These are phyloP conservation scores for Eulemur albifrons DNA, from an alignment of 2,797 vertebrate species.

Conservation along the genomic window DNA sequence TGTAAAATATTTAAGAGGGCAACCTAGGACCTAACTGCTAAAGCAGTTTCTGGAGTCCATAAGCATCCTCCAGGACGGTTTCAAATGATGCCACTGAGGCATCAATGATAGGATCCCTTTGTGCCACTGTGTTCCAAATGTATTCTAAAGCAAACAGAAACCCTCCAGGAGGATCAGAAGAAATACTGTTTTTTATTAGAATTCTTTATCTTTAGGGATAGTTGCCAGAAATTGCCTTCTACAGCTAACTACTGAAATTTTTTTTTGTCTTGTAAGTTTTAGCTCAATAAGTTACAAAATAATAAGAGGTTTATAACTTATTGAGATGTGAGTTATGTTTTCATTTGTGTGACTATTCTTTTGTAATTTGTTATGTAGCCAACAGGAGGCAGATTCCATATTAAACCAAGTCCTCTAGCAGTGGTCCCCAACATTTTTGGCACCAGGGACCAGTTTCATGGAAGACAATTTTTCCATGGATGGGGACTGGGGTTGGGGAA, in stretches of 20 bases:
- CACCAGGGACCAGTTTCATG: no score
- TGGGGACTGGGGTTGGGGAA: no score
- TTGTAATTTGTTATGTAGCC: constrained; percentile 12
- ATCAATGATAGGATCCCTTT: not conserved
- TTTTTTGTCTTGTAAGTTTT: constrained; percentile 22
- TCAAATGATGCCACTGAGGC: not conserved
- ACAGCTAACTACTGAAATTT: not conserved
- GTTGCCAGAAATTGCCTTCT: constrained; percentile 25
- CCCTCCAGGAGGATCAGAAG: constrained; percentile 2
- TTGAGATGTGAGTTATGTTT: constrained; percentile 48
- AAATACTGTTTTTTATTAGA: not conserved
- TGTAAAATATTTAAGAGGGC: constrained; percentile 42
- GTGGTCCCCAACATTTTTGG: no score
- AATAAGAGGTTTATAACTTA: constrained; percentile 24
- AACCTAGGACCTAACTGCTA: constrained; percentile 32
- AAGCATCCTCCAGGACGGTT: not conserved
- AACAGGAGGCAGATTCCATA: constrained; percentile 14
- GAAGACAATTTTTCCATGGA: no score
- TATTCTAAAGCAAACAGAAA: constrained; percentile 28
- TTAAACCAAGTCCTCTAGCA: not conserved
- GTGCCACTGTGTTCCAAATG: not conserved
- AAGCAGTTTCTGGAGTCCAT: not conserved
- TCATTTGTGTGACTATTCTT: constrained; percentile 43
- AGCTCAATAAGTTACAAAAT: not conserved
- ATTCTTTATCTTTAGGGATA: constrained; percentile 7